Evolutionary conservation across 2,113 vertebrate genomes (phyloP), one percentile per base, ranked within the genome.

Genomic region (Laticauda laticaudata): DNA sequence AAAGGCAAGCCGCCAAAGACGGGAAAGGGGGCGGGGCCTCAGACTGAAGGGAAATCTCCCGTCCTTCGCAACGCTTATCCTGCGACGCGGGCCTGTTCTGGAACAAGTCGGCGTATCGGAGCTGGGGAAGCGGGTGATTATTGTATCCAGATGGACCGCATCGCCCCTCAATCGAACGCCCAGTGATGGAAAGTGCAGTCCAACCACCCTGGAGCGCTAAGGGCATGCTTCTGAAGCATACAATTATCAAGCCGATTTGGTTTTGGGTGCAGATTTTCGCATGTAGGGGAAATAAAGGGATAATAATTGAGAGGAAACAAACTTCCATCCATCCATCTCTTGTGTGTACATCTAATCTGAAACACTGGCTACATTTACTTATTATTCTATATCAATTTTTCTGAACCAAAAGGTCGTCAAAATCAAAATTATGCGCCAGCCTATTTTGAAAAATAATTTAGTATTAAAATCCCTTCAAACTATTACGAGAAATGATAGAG

Each of bases 41-140:
- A 11, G 20, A 51, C 3, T 15, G 61, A 0, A 2, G 21, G 6
- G 9, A 14, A 18, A 6, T 0, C 23, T 48, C 2, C 1, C 2
- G 56, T 2, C 14, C 0, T 43, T 1, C 34, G 34, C 34, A 10
- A 81, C 20, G 34, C 34, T 34, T 34, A 1, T 0, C 75, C 15
- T 21, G 34, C 1, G 9, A 43, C 8, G 3, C 0, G 3, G 34
- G 75, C 18, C 69, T 39, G 5, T 15, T 39, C 2, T 0, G 5
- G 3, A 75, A 39, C 2, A 3, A 81, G 34, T 81, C 6, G 75
- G 34, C 2, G 18, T 7, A 12, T 34, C 12, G 12, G 14, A 75
- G 64, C 39, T 39, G 75, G 34, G 34, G 75, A 39, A 39, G 8
- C 34, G 3, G 6, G 18, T 9, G 34, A 81, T 18, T 8, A 20